Percentiles rank a stretch among this genome's conserved stretches.
Conservation (phyloP, 2,113 vertebrate species). For the Tenrec ecaudatus region DNA sequence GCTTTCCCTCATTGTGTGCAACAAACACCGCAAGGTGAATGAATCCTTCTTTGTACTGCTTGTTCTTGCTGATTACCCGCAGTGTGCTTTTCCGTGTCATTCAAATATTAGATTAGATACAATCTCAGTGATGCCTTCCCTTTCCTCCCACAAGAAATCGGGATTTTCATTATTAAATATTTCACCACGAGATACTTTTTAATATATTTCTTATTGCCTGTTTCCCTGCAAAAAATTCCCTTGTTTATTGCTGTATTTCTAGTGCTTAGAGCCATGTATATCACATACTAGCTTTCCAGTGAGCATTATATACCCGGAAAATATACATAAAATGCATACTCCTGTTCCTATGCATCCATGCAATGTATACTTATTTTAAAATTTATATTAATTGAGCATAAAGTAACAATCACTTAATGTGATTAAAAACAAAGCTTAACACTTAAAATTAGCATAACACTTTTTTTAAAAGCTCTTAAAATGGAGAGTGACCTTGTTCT, state of each 20-base stretch:
- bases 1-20: no score
- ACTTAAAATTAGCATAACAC: no score
- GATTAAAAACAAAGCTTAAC: not conserved
- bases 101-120: not conserved
- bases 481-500: not conserved
- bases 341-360: not conserved
- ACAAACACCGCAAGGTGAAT: not conserved
- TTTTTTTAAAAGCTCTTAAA: conserved; percentile 5
- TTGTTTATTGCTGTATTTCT: conserved; percentile 19
- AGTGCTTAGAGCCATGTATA: not conserved
- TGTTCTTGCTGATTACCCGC: not conserved
- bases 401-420: conserved; percentile 36
- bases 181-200: not conserved
- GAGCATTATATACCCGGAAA: conserved; percentile 11
- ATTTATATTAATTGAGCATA: conserved; percentile 64
- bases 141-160: not conserved
- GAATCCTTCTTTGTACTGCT: not conserved
- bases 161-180: conserved; percentile 47
- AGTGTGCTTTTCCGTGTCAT: no score
- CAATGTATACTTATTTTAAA: conserved; percentile 56
- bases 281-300: conserved; percentile 18
- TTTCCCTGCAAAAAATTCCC: conserved; percentile 5
- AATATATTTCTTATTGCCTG: not conserved
- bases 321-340: not conserved
- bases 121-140: not conserved